Conservation (phyloP, 2,797 vertebrate species). For the Telmatherina bonti region DNA sequence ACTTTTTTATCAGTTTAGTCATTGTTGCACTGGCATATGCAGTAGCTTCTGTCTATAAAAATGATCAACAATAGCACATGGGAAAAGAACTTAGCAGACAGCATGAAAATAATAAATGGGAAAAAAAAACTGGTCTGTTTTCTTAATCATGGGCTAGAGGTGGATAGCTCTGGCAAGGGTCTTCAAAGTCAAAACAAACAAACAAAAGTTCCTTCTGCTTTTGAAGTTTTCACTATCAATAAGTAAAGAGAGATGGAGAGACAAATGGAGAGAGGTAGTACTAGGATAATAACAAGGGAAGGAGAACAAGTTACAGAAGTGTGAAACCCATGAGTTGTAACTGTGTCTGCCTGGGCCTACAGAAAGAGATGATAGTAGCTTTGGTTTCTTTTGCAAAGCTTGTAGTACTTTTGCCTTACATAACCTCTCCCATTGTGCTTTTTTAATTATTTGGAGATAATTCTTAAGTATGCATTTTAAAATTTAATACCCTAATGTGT, state of each 20-base stretch:
- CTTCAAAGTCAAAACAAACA: slow-evolving; percentile 77
- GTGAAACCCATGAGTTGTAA: slow-evolving; percentile 79
- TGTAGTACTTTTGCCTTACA: slow-evolving; percentile 79
- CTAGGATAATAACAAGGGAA: slow-evolving; percentile 67
- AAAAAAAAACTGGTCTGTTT: slow-evolving; percentile 34
- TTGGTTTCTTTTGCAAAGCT: slow-evolving; percentile 73
- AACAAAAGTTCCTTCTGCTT: slow-evolving; percentile 67
- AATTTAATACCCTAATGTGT: slow-evolving; percentile 80
- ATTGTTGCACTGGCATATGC: slow-evolving; percentile 31
- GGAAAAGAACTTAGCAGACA: slow-evolving; percentile 30
- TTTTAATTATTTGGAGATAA: slow-evolving; percentile 81
- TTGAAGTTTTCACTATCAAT: slow-evolving; percentile 70
- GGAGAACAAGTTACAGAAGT: slow-evolving; percentile 70
- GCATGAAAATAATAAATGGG: slow-evolving; percentile 7
- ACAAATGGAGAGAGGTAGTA: slow-evolving; percentile 60
- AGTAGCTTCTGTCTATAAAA: slow-evolving; percentile 40
- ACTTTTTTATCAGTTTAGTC: slow-evolving; percentile 52
- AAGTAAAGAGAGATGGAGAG: slow-evolving; percentile 65
- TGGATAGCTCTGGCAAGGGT: slow-evolving; percentile 51
- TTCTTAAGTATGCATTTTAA: slow-evolving; percentile 80
- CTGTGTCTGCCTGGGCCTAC: slow-evolving; percentile 75
- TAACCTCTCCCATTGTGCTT: slow-evolving; percentile 79
- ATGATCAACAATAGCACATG: slow-evolving; percentile 32
- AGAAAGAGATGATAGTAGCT: slow-evolving; percentile 81
- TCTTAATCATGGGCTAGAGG: slow-evolving; percentile 44